Evolutionary conservation across 2,888 invertebrate species (phyloP).

Genomic region (Saturnia pavonia): DNA sequence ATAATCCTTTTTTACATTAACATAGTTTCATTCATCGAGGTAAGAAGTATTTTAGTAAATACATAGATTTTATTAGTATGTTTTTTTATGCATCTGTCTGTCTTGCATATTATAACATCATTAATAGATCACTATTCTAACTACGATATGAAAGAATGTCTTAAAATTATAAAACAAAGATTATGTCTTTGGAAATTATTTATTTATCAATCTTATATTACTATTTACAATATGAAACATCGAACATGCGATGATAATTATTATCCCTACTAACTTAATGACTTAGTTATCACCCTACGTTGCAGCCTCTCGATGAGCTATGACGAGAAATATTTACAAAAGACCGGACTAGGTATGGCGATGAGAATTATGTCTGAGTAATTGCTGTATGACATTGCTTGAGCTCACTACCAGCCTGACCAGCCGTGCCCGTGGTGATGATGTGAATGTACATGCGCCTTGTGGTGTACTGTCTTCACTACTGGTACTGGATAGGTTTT

Average conservation of each 20-base stretch:
- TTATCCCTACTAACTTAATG: constrained; percentile 68
- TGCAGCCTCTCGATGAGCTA: constrained; percentile 80
- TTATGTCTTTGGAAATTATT: constrained; percentile 63
- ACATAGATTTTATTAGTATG: neutral
- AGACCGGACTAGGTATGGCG: constrained; percentile 58
- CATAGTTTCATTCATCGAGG: neutral
- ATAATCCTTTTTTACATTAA: neutral
- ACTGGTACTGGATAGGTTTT: constrained; percentile 71
- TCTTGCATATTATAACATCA: neutral
- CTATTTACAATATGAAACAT: constrained; percentile 66
- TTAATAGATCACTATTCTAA: neutral
- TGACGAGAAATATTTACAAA: constrained; percentile 70
- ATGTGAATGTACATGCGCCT: constrained; percentile 49
- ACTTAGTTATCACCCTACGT: constrained; percentile 80
- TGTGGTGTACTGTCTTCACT: constrained; percentile 74
- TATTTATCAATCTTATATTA: constrained; percentile 65
- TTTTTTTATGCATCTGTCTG: no score
- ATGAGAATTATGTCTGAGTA: constrained; percentile 39
- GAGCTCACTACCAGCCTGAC: constrained; percentile 41
- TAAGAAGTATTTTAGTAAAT: no score
- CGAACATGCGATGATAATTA: constrained; percentile 53
- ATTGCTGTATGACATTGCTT: constrained; percentile 26
- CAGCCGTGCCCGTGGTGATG: constrained; percentile 43
- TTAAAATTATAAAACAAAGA: constrained; percentile 38
- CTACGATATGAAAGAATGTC: neutral